Evolutionary conservation across 1,140 invertebrate genomes (phyloP).

Genomic region (Bombus waltoni): DNA sequence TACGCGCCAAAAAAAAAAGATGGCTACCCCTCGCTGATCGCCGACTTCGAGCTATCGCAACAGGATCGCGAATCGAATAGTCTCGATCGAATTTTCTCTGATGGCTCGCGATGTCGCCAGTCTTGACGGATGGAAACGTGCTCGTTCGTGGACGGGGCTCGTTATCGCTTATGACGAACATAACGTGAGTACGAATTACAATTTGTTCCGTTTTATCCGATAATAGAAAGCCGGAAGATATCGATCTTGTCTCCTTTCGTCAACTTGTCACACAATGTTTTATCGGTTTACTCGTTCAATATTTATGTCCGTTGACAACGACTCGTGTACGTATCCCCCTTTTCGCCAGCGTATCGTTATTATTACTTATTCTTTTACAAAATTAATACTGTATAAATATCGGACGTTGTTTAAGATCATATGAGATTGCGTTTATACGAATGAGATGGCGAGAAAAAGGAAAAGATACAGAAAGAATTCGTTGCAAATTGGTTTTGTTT

Average conservation of each 20-base stretch:
- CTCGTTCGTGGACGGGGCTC: neutral
- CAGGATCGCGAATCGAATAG: neutral
- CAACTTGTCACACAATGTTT: neutral
- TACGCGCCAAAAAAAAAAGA: conserved; percentile 27
- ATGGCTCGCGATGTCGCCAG: neutral
- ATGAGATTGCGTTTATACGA: neutral
- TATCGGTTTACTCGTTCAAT: conserved; percentile 14
- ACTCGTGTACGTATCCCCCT: neutral
- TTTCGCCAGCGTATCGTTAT: neutral
- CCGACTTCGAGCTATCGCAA: neutral
- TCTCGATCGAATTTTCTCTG: neutral
- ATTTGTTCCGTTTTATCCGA: neutral
- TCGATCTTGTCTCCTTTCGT: conserved; percentile 8
- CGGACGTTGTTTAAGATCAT: neutral
- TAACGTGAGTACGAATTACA: neutral
- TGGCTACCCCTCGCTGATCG: neutral
- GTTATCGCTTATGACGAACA: neutral
- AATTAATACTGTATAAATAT: neutral
- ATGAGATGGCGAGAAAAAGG: neutral
- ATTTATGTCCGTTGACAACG: neutral
- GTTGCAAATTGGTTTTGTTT: too few species aligned
- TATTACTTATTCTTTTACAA: too few species aligned
- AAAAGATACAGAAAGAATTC: neutral
- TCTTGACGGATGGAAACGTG: neutral
- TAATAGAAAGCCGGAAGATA: neutral